phyloP scores from a whole-genome alignment of 1,140 invertebrate species.

The Nephila pilipes region DNA sequence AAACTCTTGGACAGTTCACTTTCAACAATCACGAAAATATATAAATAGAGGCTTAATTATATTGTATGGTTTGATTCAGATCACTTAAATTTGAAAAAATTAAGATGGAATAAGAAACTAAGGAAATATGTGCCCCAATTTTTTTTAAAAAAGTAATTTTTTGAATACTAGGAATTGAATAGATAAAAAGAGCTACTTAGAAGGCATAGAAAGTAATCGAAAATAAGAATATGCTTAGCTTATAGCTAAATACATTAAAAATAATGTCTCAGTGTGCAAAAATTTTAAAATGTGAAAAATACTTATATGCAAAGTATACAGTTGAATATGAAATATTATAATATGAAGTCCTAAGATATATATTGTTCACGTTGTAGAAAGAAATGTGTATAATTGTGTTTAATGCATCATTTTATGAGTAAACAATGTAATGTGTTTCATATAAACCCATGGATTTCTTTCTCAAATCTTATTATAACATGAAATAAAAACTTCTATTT shows the following conservation, averaged over 20 bases:
- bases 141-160: constrained; percentile 14
- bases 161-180: background rate
- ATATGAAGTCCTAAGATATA: too few species aligned
- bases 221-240: background rate
- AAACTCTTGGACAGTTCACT: background rate
- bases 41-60: background rate
- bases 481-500: too few species aligned
- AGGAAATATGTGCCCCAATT: background rate
- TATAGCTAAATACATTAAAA: background rate
- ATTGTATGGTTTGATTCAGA: background rate
- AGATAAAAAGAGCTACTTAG: background rate
- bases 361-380: too few species aligned
- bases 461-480: too few species aligned
- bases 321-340: too few species aligned
- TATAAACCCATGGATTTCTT: too few species aligned
- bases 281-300: background rate
- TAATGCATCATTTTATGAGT: too few species aligned
- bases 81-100: background rate
- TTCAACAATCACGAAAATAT: background rate
- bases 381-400: too few species aligned
- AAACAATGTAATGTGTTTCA: too few species aligned
- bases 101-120: background rate
- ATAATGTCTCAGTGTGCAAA: background rate
- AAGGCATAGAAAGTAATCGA: background rate
- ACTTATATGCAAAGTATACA: too few species aligned